These are phyloP conservation scores for Barypeithes pellucidus DNA, from an alignment of 2,888 invertebrate species.

Conservation along the genomic window DNA sequence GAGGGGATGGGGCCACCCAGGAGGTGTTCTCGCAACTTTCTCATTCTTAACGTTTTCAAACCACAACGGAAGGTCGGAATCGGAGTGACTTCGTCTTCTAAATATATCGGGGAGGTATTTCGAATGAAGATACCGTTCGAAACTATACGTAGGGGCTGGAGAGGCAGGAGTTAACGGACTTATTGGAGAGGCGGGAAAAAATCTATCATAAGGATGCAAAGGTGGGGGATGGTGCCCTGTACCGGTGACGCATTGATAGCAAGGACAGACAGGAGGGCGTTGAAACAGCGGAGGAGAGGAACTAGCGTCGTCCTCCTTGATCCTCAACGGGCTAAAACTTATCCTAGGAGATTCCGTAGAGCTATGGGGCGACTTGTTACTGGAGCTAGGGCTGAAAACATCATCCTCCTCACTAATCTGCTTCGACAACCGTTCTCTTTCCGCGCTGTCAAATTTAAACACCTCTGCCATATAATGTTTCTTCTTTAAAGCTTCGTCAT, in stretches of 20 bases:
- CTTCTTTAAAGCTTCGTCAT: slow-evolving; percentile 58
- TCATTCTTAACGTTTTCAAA: slow-evolving; percentile 71
- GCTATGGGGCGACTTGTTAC: slow-evolving; percentile 74
- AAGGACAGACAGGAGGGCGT: slow-evolving; percentile 66
- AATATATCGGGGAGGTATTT: slow-evolving; percentile 78
- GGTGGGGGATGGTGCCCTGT: slow-evolving; percentile 66
- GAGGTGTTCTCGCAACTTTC: slow-evolving; percentile 65
- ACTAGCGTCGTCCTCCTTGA: slow-evolving; percentile 72
- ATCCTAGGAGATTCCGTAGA: slow-evolving; percentile 73
- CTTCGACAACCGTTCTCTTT: slow-evolving; percentile 62
- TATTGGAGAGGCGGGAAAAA: slow-evolving; percentile 74
- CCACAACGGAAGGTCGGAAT: slow-evolving; percentile 77
- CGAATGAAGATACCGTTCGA: slow-evolving; percentile 77
- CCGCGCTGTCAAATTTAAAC: slow-evolving; percentile 72
- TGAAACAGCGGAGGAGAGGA: slow-evolving; percentile 66
- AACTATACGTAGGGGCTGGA: slow-evolving; percentile 74
- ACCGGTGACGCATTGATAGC: slow-evolving; percentile 69
- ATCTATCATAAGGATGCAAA: slow-evolving; percentile 71
- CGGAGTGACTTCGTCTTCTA: slow-evolving; percentile 78
- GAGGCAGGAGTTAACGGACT: slow-evolving; percentile 74
- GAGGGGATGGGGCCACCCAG: slow-evolving; percentile 66
- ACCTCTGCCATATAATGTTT: slow-evolving; percentile 70
- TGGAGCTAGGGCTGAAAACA: slow-evolving; percentile 75
- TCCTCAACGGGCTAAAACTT: slow-evolving; percentile 74
- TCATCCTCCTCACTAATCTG: slow-evolving; percentile 74